Evolutionary conservation across 2,797 vertebrate species (phyloP).

Genomic region (Schizopygopsis malacanthus): DNA sequence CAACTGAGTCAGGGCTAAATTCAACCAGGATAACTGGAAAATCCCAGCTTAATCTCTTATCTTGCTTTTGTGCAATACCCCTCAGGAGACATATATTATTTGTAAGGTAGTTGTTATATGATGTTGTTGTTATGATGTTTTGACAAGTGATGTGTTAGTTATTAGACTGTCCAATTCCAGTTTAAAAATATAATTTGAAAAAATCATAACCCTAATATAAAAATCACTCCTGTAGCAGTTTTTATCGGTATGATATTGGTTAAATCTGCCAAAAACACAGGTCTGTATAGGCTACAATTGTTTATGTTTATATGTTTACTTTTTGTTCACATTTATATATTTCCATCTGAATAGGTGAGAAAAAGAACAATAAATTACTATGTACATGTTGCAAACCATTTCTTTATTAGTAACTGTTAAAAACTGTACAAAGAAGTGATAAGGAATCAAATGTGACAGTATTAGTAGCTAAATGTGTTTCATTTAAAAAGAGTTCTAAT

Average conservation of each 20-base stretch:
- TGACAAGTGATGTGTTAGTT: not conserved
- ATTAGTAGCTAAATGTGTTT: constrained; percentile 38
- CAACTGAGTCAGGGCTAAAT: too few relatives aligned
- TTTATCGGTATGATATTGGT: not conserved
- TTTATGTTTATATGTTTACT: not conserved
- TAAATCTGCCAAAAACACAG: not conserved
- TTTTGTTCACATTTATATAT: not conserved
- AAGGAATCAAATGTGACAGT: constrained; percentile 29
- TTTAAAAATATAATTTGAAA: too few relatives aligned
- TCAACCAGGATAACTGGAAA: too few relatives aligned
- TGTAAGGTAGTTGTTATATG: not conserved
- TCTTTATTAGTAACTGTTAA: constrained; percentile 51
- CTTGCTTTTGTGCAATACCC: too few relatives aligned
- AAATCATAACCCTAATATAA: too few relatives aligned
- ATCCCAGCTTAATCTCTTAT: too few relatives aligned
- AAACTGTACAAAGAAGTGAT: constrained; percentile 28
- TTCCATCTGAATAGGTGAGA: not conserved
- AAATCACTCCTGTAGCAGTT: not conserved
- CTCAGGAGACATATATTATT: too few relatives aligned
- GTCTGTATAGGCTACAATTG: not conserved
- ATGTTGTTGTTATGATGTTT: not conserved
- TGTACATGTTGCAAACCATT: not conserved
- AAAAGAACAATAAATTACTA: not conserved
- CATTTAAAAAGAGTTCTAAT: constrained; percentile 1
- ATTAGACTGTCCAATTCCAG: not conserved